Percentiles rank a stretch among this genome's conserved stretches.
Evolutionary conservation across 2,797 vertebrate species (phyloP).

Genomic region (Enteromius mattozi): DNA sequence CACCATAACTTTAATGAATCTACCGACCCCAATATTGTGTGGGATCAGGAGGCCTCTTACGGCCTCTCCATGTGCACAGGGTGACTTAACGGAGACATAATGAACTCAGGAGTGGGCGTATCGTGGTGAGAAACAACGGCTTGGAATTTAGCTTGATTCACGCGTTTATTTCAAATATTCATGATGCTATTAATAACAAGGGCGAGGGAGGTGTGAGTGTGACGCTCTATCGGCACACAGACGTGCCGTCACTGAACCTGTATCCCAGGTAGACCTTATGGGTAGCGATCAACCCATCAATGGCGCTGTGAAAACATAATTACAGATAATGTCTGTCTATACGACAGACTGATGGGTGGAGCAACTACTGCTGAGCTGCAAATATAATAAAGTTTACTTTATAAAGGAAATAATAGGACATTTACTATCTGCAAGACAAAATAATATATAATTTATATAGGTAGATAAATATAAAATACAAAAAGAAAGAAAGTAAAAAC

Average conservation of each 20-base stretch:
- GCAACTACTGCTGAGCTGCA: neutral
- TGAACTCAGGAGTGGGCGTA: slow-evolving; percentile 22
- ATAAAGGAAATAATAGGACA: neutral
- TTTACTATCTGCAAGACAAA: neutral
- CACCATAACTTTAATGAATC: slow-evolving; percentile 46
- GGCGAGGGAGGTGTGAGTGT: neutral
- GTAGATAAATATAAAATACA: too few species aligned
- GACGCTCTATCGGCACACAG: neutral
- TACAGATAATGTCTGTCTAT: slow-evolving; percentile 4
- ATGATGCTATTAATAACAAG: slow-evolving; percentile 20
- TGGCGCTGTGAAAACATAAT: neutral
- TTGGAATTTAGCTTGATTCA: slow-evolving; percentile 12
- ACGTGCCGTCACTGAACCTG: slow-evolving; percentile 9
- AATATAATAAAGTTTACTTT: neutral
- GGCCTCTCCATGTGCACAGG: neutral
- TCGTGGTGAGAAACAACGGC: neutral
- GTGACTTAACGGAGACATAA: slow-evolving; percentile 27
- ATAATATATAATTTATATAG: neutral
- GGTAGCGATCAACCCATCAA: slow-evolving; percentile 23
- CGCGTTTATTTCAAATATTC: slow-evolving; percentile 13
- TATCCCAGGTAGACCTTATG: neutral
- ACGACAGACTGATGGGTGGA: neutral
- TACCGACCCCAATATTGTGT: slow-evolving; percentile 48
- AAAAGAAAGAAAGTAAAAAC: too few species aligned
- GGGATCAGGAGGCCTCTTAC: slow-evolving; percentile 36